Evolutionary conservation across 2,113 vertebrate genomes (phyloP).

Genomic region (Callaeas wilsoni): DNA sequence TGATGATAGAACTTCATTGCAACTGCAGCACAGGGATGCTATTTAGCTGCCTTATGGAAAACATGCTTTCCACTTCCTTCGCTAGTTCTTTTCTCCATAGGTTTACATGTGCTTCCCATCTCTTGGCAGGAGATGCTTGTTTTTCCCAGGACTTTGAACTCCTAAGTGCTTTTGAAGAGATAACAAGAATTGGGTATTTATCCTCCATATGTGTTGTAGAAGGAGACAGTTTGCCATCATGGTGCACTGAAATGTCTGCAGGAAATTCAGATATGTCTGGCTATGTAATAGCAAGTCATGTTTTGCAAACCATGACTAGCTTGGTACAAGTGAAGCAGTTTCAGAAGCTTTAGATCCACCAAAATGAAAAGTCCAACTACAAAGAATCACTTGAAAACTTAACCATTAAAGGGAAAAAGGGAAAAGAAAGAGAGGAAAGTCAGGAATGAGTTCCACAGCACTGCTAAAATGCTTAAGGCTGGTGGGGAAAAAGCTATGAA

Average conservation of each 20-base stretch:
- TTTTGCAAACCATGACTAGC: not conserved
- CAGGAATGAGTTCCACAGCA: not conserved
- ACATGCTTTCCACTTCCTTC: not conserved
- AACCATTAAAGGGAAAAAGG: not conserved
- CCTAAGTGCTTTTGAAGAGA: not conserved
- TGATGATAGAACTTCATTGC: conserved; percentile 6
- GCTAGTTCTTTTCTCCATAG: not conserved
- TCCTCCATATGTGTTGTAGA: not conserved
- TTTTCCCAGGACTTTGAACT: not conserved
- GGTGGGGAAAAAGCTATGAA: not conserved
- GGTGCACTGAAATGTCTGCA: not conserved
- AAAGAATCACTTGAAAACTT: not conserved
- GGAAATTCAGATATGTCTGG: not conserved
- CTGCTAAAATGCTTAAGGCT: not conserved
- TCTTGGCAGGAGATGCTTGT: not conserved
- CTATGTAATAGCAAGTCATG: not conserved
- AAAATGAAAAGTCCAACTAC: not conserved
- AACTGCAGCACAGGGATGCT: not conserved
- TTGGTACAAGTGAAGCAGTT: not conserved
- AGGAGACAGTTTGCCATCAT: not conserved
- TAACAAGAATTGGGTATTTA: not conserved
- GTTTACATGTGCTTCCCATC: not conserved
- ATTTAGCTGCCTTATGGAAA: not conserved
- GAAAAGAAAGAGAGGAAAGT: not conserved
- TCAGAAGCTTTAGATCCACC: not conserved